Conservation (phyloP, 2,888 invertebrate genomes). For the Scaptomyza polygonia region DNA sequence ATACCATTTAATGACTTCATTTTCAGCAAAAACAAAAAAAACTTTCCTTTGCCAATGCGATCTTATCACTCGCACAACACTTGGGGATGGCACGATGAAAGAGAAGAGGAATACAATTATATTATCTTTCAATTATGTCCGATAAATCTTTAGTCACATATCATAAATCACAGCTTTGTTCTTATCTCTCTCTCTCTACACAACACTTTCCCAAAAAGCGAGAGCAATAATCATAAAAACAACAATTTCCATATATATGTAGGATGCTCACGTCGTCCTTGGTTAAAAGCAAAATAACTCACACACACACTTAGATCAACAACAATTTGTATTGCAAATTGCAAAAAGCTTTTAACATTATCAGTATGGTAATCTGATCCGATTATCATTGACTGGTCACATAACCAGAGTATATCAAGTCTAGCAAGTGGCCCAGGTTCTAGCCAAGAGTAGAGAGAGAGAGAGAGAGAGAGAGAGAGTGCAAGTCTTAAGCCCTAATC, state of each 20-base stretch:
- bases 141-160: constrained; percentile 21
- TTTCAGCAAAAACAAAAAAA: constrained; percentile 26
- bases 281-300: constrained; percentile 61
- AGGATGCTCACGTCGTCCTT: constrained; percentile 36
- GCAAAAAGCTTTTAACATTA: constrained; percentile 78
- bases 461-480: too few relatives aligned
- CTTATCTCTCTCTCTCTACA: too few relatives aligned
- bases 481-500: constrained; percentile 63
- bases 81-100: too few relatives aligned
- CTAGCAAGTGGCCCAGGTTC: constrained; percentile 22
- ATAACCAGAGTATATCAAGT: constrained; percentile 41
- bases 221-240: constrained; percentile 29
- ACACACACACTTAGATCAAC: constrained; percentile 29
- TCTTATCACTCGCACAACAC: constrained; percentile 48
- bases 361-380: constrained; percentile 74
- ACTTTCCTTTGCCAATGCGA: constrained; percentile 44
- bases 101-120: too few relatives aligned
- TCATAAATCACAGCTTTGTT: constrained; percentile 12
- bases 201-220: background rate
- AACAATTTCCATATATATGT: constrained; percentile 24
- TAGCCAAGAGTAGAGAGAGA: background rate
- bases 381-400: constrained; percentile 76
- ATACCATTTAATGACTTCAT: constrained; percentile 79
- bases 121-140: background rate
- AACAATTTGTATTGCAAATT: constrained; percentile 77